Conservation (phyloP, 2,797 vertebrate species). For the Toxotes lorentzi region DNA sequence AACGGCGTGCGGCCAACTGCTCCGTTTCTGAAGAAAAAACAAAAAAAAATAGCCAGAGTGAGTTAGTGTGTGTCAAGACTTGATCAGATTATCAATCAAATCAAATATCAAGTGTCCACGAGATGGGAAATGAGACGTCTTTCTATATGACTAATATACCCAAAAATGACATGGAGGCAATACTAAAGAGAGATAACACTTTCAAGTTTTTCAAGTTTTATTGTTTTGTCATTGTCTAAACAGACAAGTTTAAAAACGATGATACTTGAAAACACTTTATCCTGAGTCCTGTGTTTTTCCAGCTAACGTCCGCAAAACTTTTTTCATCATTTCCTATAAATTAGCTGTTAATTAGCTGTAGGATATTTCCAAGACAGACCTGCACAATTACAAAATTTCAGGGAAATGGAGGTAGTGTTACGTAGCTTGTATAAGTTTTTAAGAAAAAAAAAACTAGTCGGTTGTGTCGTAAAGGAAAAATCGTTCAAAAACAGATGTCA, state of each 20-base stretch:
- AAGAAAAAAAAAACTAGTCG: background rate
- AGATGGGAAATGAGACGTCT: background rate
- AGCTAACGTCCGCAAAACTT: background rate
- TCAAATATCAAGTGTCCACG: background rate
- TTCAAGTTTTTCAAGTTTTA: no score
- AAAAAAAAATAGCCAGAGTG: background rate
- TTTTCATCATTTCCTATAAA: no score
- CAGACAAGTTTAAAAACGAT: no score
- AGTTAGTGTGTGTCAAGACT: background rate
- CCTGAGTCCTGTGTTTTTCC: background rate
- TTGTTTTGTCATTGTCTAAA: no score
- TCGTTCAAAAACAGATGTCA: background rate
- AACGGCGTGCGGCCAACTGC: slow-evolving; percentile 67
- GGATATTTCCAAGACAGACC: background rate
- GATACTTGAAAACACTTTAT: no score
- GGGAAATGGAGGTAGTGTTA: background rate
- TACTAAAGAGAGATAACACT: background rate
- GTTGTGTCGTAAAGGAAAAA: background rate
- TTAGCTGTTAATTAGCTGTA: no score
- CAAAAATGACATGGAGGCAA: background rate
- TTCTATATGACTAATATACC: background rate
- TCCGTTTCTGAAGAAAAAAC: slow-evolving; percentile 58
- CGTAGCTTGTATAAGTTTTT: background rate
- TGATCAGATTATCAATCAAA: background rate
- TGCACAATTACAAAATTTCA: background rate